Base-by-base conservation (phyloP, 2,888 invertebrate genomes). In the Trissonchulus sp. region DNA sequence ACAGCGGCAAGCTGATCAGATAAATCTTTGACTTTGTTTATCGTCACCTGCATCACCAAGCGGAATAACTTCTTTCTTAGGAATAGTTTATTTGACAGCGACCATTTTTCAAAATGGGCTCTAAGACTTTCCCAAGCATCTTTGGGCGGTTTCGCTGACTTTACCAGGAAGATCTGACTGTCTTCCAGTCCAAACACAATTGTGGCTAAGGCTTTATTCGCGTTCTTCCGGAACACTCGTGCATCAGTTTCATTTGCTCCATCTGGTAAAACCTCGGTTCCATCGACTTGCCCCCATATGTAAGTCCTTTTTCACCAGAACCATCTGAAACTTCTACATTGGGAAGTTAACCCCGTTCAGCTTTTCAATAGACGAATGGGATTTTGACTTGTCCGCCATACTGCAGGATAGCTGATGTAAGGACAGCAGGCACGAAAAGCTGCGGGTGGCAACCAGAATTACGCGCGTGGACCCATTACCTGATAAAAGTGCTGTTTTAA, bases 121-220 rank as follows among this genome's bases (percentile, higher is more conserved):
- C 23, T 48, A 15, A 48, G 23, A 48, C 8, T 23, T 15, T 48
- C 23, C 48, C 48, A 48, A 23, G 48, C 48, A 48, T 48, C 48
- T 23, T 48, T 48, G 8, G 48, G 8, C 8, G 48, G 8, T 8
- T 23, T 8, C 8, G 48, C 48, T 15, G 48, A 8, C 48, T 48
- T 48, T 48, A 48, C 48, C 48, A 48, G 48, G 48, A 48, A 48
- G 48, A 48, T 48, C 48, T 48, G 48, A 48, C 23, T 48, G 48
- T 48, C 48, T 48, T 48, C 23, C 48, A 48, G 23, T 15, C 48
- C 48, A 8, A 48, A 48, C 23, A 23, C 48, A 23, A 48, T 48
- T 48, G 48, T 48, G 8, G 48, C 48, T 48, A 48, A 23, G 8
- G 48, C 48, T 48, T 48, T 48, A 23, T 48, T 48, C 8, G 48